phyloP scores from a whole-genome alignment of 2,888 invertebrate species.

The Steromphala cineraria region DNA sequence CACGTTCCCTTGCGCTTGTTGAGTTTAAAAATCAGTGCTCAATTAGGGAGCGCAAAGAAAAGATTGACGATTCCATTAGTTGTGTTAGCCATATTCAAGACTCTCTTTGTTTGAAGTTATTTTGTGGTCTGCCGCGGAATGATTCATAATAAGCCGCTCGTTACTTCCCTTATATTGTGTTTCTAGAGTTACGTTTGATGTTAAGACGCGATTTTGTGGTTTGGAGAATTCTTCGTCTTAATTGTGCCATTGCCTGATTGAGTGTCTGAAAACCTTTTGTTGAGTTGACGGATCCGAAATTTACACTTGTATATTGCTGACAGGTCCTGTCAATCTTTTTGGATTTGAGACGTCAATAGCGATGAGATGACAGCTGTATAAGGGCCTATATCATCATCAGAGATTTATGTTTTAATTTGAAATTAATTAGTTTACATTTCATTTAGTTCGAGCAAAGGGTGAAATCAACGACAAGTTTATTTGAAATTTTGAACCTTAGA shows the following conservation, averaged over 20 bases:
- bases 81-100: neutral
- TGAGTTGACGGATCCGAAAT: neutral
- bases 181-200: conserved; percentile 8
- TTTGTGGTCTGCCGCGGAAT: conserved; percentile 2
- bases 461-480: neutral
- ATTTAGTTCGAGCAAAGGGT: neutral
- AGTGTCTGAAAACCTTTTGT: neutral
- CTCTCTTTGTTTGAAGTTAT: conserved; percentile 6
- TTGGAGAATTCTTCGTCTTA: neutral
- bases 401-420: conserved; percentile 10
- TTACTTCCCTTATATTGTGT: conserved; percentile 6
- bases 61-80: conserved; percentile 8
- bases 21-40: conserved; percentile 5
- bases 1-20: conserved; percentile 5
- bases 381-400: neutral
- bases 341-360: neutral
- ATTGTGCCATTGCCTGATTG: neutral
- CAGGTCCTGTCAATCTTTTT: neutral
- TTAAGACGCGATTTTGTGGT: conserved; percentile 10
- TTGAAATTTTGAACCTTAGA: neutral
- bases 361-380: neutral
- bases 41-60: conserved; percentile 1
- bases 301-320: conserved; percentile 2
- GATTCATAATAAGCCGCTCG: neutral
- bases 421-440: conserved; percentile 6